A percentile compares a stretch with the other conserved stretches of the same genome.
phyloP scores from a whole-genome alignment of 2,888 invertebrate species.

The Chironomus riparius region DNA sequence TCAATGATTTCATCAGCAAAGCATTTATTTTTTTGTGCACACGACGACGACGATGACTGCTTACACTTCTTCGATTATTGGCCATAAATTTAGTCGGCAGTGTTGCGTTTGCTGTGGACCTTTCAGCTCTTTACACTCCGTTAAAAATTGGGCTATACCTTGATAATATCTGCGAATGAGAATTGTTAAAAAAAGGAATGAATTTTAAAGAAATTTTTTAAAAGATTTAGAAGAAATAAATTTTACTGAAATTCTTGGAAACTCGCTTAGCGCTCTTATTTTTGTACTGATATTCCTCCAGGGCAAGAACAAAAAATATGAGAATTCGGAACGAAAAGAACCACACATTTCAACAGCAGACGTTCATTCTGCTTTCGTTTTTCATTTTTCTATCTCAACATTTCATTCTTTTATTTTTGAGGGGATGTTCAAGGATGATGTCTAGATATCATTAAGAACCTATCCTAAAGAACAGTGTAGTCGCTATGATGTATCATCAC shows the following conservation, averaged over 20 bases:
- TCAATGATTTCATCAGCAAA: not conserved
- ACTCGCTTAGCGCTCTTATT: not conserved
- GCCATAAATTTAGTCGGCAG: constrained; percentile 41
- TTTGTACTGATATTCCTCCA: not conserved
- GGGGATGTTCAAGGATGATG: too few relatives aligned
- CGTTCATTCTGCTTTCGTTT: not conserved
- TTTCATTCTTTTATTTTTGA: too few relatives aligned
- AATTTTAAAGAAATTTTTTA: not conserved
- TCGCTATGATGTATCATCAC: too few relatives aligned
- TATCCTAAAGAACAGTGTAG: too few relatives aligned
- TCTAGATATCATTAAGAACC: too few relatives aligned
- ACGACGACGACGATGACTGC: not conserved
- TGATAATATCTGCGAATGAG: constrained; percentile 38
- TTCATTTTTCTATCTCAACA: not conserved
- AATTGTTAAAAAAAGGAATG: constrained; percentile 10
- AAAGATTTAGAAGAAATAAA: not conserved
- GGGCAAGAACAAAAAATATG: not conserved
- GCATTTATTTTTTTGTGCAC: not conserved
- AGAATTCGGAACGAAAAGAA: not conserved
- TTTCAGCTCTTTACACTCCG: constrained; percentile 36
- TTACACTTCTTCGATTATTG: constrained; percentile 38
- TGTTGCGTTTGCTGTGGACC: constrained; percentile 38
- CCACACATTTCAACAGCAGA: constrained; percentile 24
- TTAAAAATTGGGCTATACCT: constrained; percentile 37
- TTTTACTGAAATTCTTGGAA: constrained; percentile 13